A percentile compares a stretch with the other conserved stretches of the same genome.
phyloP scores from a whole-genome alignment of 2,888 invertebrate species.

The Cryptocephalus moraei region DNA sequence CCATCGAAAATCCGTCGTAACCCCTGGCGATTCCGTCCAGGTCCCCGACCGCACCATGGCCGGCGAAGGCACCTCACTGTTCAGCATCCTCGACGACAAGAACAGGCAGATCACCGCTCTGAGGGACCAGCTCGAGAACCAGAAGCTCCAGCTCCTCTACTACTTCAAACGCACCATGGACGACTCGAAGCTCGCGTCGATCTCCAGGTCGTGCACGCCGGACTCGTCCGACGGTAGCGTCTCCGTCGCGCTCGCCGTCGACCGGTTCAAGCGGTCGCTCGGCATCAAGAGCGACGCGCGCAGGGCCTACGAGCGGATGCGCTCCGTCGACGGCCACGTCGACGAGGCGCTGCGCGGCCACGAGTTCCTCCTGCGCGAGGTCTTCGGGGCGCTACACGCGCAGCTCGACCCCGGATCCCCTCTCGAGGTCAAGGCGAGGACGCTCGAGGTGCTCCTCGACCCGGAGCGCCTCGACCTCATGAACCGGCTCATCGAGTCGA shows the following conservation, averaged over 20 bases:
- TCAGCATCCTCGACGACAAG: slow-evolving; percentile 28
- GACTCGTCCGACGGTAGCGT: slow-evolving; percentile 23
- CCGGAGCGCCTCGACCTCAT: slow-evolving; percentile 21
- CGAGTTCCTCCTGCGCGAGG: slow-evolving; percentile 22
- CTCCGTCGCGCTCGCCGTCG: slow-evolving; percentile 25
- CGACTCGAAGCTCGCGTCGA: slow-evolving; percentile 18
- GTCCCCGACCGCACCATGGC: too few species aligned
- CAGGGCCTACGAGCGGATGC: slow-evolving; percentile 25
- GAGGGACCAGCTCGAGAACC: slow-evolving; percentile 26
- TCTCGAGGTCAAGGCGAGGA: slow-evolving; percentile 13
- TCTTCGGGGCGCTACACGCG: slow-evolving; percentile 19
- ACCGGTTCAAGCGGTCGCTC: slow-evolving; percentile 22
- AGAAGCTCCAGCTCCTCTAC: slow-evolving; percentile 27
- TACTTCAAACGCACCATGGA: slow-evolving; percentile 24
- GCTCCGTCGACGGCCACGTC: slow-evolving; percentile 17
- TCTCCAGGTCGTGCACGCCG: slow-evolving; percentile 25
- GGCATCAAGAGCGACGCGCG: slow-evolving; percentile 25
- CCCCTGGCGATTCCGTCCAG: too few species aligned
- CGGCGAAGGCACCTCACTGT: slow-evolving; percentile 5
- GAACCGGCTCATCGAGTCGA: slow-evolving; percentile 20
- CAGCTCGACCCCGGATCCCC: slow-evolving; percentile 9
- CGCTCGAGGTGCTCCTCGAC: slow-evolving; percentile 14
- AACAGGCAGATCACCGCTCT: slow-evolving; percentile 23
- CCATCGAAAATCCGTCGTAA: too few species aligned
- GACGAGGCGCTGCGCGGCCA: slow-evolving; percentile 17